A percentile compares a stretch with the other conserved stretches of the same genome.
These are phyloP conservation scores for Heliangelus exortis DNA, from an alignment of 2,797 vertebrate species.

Conservation along the genomic window DNA sequence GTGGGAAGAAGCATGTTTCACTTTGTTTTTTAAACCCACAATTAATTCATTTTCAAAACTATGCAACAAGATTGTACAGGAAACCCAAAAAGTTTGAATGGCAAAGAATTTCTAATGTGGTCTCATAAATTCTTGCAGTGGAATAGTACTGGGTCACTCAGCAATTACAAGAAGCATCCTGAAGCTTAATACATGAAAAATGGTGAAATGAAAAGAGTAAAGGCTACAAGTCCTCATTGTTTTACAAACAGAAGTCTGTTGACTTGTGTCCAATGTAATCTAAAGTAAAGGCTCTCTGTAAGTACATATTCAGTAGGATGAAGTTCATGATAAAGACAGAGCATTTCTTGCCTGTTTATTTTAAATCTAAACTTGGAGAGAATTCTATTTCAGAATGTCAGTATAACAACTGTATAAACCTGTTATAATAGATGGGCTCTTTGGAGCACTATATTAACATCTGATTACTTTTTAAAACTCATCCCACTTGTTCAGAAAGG, in stretches of 20 bases:
- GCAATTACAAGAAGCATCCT: not conserved
- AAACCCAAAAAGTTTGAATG: slow-evolving; percentile 19
- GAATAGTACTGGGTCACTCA: not conserved
- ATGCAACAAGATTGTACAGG: not conserved
- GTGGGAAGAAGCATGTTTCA: slow-evolving; percentile 39
- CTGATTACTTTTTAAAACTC: not conserved
- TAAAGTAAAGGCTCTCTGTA: not conserved
- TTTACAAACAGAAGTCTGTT: not conserved
- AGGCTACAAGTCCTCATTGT: not conserved
- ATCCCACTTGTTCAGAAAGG: not conserved
- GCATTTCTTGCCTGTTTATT: not conserved
- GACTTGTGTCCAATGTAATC: not conserved
- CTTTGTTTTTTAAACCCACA: slow-evolving; percentile 17
- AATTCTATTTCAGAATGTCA: not conserved
- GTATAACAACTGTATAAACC: slow-evolving; percentile 1
- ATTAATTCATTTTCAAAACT: slow-evolving; percentile 35
- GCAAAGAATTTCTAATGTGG: not conserved
- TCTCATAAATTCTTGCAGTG: not conserved
- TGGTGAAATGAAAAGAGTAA: not conserved
- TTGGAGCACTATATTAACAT: not conserved
- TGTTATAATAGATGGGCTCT: not conserved
- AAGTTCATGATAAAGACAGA: not conserved
- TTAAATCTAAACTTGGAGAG: slow-evolving; percentile 18
- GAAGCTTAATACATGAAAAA: not conserved
- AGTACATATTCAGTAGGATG: not conserved